Evolutionary conservation across 2,797 vertebrate genomes (phyloP), one percentile per base, ranked within the genome.

Genomic region (Eulemur rubriventer): DNA sequence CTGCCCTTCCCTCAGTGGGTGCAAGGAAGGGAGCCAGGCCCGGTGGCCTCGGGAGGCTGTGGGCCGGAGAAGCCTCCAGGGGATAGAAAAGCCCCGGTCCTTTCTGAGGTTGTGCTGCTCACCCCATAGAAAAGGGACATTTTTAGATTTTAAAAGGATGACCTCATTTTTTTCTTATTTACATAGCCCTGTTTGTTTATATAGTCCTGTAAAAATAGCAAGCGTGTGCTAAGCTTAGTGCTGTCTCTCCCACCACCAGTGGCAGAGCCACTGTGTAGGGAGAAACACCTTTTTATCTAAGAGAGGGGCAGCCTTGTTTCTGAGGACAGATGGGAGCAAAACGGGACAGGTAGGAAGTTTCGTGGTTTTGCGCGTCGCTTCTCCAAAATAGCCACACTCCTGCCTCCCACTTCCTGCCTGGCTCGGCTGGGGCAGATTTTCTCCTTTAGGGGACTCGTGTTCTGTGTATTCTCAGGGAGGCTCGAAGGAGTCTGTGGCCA

Each of bases 131-230:
- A 94, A 91, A 96, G 65, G 65, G 26, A 33, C 82, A 96, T 95
- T 98, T 97, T 98, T 97, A 97, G 94, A 89, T 97, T 96, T 97
- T 96, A 78, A 97, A 97, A 91, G 88, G 91, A 96, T 97, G 97
- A 98, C 95, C 96, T 98, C 97, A 97, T 97, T 98, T 97, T 98
- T 96, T 97, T 97, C 93, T 95, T 98, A 98, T 98, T 98, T 97
- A 97, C 96, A 95, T 96, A 96, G 96, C 94, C 70, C 84, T 97
- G 97, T 97, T 98, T 98, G 97, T 98, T 98, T 98, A 95, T 96
- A 52, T 86, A 96, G 96, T 70, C 93, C 89, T 92, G 96, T 97
- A 97, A 98, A 98, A 97, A 98, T 98, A 98, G 94, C 94, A 13
- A 33, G 17, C 2, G 16, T 95, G 89, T 95, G 94, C 97, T 97